phyloP scores from a whole-genome alignment of 2,797 vertebrate species.

The Cygnus olor region DNA sequence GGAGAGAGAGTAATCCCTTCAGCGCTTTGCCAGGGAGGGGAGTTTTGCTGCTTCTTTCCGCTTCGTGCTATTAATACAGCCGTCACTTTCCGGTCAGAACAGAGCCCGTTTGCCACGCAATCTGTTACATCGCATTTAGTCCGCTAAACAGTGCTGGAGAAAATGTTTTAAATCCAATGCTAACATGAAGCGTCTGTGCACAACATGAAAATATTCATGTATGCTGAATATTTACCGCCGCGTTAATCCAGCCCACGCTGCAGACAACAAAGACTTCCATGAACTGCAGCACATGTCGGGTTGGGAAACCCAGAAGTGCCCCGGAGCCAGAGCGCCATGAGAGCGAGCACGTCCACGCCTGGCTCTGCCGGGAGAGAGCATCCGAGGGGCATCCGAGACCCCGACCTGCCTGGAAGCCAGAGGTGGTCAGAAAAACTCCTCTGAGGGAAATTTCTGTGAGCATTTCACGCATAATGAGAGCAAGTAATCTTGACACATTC shows the following conservation, averaged over 20 bases:
- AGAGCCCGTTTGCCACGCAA: background rate
- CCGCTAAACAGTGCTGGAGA: background rate
- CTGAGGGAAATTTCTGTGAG: background rate
- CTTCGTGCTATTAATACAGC: accelerated
- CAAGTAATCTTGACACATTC: background rate
- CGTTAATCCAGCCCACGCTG: background rate
- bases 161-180: background rate
- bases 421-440: background rate
- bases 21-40: accelerated
- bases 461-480: background rate
- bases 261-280: background rate
- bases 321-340: background rate
- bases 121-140: background rate
- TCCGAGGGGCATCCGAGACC: accelerated
- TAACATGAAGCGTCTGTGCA: background rate
- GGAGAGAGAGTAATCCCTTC: background rate
- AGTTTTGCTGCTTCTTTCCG: background rate
- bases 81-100: background rate
- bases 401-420: background rate
- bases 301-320: accelerated
- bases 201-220: accelerated
- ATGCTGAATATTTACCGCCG: background rate
- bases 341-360: accelerated
- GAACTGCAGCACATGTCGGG: accelerated
- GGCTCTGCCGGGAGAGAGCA: accelerated